Conservation (phyloP, 2,113 vertebrate species). For the Chaetura pelagica region DNA sequence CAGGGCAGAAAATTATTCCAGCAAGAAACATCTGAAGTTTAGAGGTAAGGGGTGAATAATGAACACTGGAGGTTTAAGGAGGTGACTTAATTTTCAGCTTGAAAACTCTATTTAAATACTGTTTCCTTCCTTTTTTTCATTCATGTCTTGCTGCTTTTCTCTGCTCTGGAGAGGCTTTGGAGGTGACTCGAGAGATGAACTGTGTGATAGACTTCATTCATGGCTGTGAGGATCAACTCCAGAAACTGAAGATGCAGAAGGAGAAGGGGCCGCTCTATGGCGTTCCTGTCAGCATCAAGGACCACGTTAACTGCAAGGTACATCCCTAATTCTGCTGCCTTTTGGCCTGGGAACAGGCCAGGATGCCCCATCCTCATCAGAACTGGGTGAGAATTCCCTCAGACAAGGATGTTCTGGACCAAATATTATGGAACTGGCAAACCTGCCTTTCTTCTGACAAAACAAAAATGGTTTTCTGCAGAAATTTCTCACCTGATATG, state of each 20-base stretch:
- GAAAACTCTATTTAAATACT: not conserved
- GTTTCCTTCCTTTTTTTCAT: not conserved
- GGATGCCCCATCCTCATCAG: not conserved
- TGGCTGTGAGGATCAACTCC: conserved; percentile 81
- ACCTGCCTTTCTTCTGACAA: not conserved
- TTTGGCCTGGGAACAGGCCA: not conserved
- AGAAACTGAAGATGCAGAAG: conserved; percentile 36
- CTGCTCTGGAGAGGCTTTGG: conserved; percentile 73
- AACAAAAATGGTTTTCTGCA: not conserved
- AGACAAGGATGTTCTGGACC: not conserved
- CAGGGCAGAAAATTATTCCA: not conserved
- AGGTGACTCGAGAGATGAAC: conserved; percentile 79
- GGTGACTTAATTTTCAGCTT: not conserved
- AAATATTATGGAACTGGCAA: not conserved
- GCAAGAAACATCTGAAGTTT: not conserved
- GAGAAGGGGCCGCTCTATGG: conserved; percentile 82
- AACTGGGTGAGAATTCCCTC: not conserved
- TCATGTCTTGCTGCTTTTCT: not conserved
- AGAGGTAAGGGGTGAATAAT: not conserved
- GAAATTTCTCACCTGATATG: not conserved
- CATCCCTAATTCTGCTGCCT: not conserved
- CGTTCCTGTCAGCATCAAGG: conserved; percentile 86
- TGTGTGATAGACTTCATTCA: conserved; percentile 80
- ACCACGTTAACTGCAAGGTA: conserved; percentile 80
- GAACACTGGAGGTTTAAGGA: not conserved